Evolutionary conservation across 2,888 invertebrate genomes (phyloP), one percentile per base, ranked within the genome.

Genomic region (Charanyca ferruginea): DNA sequence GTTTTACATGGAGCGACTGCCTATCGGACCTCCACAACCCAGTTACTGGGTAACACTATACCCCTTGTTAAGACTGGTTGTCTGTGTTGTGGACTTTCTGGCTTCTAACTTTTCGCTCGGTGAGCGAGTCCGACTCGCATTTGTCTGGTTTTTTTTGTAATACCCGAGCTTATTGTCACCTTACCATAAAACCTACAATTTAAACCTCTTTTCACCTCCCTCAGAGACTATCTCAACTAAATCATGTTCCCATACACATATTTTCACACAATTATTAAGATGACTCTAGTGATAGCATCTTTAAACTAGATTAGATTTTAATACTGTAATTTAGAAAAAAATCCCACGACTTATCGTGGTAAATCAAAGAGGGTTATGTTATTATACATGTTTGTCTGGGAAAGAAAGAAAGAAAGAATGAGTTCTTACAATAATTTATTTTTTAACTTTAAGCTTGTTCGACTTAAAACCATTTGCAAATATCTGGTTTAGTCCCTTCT

Each of bases 291-390:
- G 77, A 71, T 80, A 5, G 20, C 62, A 82, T 83, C 81, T 22
- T 9, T 1, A 74, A 83, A 80, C 70, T 62, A 76, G 83, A 84
- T 85, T 81, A 84, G 44, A 57, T 78, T 79, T 57, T 84, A 81
- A 80, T 81, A 84, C 84, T 77, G 77, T 79, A 81, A 84, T 83
- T 83, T 79, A 58, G 41, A 55, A 69, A 69, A 73, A 80, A 55
- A 13, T 70, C 64, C 44, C 76, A 83, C 77, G 81, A 58, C 23
- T 54, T 66, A 54, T 77, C 73, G 47, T 2, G 4, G 11, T 6
- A 16, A 1, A 77, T 72, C 77, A 38, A 20, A 38, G 32, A 20
- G 5, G 7, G 16, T 35, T 69, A 42, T 54, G 28, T 44, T 69
- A 54, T 55, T 55, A 38, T 45, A 9, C 48, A 18, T 18, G 48